Evolutionary conservation across 2,113 vertebrate species (phyloP), one percentile per base, ranked within the genome.

Genomic region (Tichodroma muraria): DNA sequence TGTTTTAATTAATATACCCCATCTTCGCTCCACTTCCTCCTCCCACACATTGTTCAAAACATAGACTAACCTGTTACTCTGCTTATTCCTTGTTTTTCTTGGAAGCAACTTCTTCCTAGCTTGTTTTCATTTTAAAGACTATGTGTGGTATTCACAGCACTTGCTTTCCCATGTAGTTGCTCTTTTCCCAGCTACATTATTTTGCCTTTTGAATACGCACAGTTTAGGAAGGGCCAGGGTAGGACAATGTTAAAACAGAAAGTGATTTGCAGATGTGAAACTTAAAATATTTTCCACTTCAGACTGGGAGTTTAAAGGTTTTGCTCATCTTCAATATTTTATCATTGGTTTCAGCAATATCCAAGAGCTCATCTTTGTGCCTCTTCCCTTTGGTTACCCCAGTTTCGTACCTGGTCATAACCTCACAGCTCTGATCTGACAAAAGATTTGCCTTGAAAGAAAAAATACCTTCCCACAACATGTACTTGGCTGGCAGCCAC

Each of bases 21-120:
- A 0, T 94, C 94, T 88, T 95, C 73, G 72, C 60, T 94, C 63
- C 38, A 24, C 91, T 95, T 95, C 95, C 85, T 95, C 85, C 95
- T 96, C 95, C 94, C 79, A 96, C 89, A 1, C 85, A 15, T 56
- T 91, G 79, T 83, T 93, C 81, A 91, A 83, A 95, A 95, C 94
- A 96, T 66, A 95, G 81, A 50, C 87, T 93, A 96, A 96, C 96
- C 95, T 97, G 89, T 96, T 96, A 95, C 89, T 90, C 95, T 1
- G 0, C 72, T 61, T 95, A 94, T 61, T 96, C 91, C 85, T 78
- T 96, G 89, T 94, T 96, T 96, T 73, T 91, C 96, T 97, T 97
- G 96, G 96, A 96, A 96, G 85, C 71, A 70, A 21, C 71, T 88
- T 82, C 87, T 85, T 89, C 85, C 81, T 56, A 24, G 40, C 60